Percentiles rank a stretch among this genome's conserved stretches.
Evolutionary conservation across 2,888 invertebrate species (phyloP).

Genomic region (Sphaerophoria taeniata): DNA sequence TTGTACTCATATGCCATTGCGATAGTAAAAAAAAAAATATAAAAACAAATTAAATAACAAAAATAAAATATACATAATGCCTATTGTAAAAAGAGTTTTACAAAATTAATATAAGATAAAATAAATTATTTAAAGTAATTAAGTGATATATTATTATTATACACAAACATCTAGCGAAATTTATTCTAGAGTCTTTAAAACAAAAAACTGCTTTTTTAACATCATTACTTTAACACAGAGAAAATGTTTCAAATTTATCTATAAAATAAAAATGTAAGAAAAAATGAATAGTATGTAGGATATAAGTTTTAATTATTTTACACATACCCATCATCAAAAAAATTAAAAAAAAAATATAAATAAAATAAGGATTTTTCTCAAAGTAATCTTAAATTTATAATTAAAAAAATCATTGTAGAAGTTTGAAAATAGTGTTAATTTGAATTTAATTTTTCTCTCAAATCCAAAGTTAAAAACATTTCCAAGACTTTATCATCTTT

Average conservation of each 20-base stretch:
- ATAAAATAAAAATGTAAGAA: slow-evolving; percentile 25
- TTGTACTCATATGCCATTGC: slow-evolving; percentile 60
- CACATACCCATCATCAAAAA: slow-evolving; percentile 73
- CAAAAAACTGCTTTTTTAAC: slow-evolving; percentile 36
- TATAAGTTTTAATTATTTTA: slow-evolving; percentile 60
- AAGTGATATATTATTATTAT: slow-evolving; percentile 71
- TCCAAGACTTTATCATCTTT: neutral
- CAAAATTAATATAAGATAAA: slow-evolving; percentile 59
- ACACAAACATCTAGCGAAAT: slow-evolving; percentile 63
- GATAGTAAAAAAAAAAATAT: slow-evolving; percentile 50
- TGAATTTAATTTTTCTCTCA: slow-evolving; percentile 59
- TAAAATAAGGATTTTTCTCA: slow-evolving; percentile 1
- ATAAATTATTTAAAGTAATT: slow-evolving; percentile 60
- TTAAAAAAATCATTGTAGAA: slow-evolving; percentile 47
- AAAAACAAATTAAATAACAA: slow-evolving; percentile 23
- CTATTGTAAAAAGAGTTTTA: slow-evolving; percentile 60
- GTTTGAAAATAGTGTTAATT: slow-evolving; percentile 35
- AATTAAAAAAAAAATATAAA: slow-evolving; percentile 40
- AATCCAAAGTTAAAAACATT: slow-evolving; percentile 4
- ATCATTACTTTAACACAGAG: slow-evolving; percentile 26
- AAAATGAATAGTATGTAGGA: slow-evolving; percentile 29
- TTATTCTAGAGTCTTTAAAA: slow-evolving; percentile 57
- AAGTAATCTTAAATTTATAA: slow-evolving; percentile 41
- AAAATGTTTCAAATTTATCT: slow-evolving; percentile 60
- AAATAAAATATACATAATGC: slow-evolving; percentile 21